phyloP scores from a whole-genome alignment of 2,888 invertebrate genomes.

The Drosophila hamatofila region DNA sequence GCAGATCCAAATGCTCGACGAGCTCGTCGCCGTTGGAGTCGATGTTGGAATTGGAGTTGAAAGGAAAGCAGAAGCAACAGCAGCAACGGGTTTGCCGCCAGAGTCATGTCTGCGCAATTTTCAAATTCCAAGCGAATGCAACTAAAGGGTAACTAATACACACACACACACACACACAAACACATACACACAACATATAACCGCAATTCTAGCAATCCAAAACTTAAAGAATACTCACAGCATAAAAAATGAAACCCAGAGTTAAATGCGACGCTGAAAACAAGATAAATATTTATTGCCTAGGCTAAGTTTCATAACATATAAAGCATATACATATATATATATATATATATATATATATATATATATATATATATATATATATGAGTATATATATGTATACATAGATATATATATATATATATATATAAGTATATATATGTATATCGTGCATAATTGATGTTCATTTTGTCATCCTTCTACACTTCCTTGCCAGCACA shows the following conservation, averaged over 20 bases:
- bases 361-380: slow-evolving; percentile 13
- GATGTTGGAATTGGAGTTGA: slow-evolving; percentile 19
- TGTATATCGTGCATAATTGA: slow-evolving; percentile 29
- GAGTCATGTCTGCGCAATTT: slow-evolving; percentile 15
- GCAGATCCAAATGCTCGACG: slow-evolving; percentile 69
- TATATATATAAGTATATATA: neutral
- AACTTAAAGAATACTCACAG: slow-evolving; percentile 49
- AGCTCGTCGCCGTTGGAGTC: slow-evolving; percentile 52
- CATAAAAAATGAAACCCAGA: slow-evolving; percentile 27
- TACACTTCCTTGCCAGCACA: slow-evolving; percentile 36
- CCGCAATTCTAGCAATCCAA: slow-evolving; percentile 67
- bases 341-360: slow-evolving; percentile 20
- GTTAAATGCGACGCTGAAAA: slow-evolving; percentile 42
- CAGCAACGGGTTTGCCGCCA: slow-evolving; percentile 1
- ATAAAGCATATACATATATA: slow-evolving; percentile 31
- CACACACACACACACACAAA: slow-evolving; percentile 14
- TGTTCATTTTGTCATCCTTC: slow-evolving; percentile 10
- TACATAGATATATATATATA: neutral
- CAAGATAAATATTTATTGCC: slow-evolving; percentile 69
- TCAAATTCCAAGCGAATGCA: slow-evolving; percentile 43
- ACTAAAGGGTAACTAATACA: slow-evolving; percentile 54
- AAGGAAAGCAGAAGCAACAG: neutral
- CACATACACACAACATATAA: slow-evolving; percentile 36
- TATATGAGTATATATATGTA: slow-evolving; percentile 9
- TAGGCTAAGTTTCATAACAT: slow-evolving; percentile 65